Evolutionary conservation across 2,113 vertebrate genomes (phyloP).

Genomic region (Dissostichus mawsoni): DNA sequence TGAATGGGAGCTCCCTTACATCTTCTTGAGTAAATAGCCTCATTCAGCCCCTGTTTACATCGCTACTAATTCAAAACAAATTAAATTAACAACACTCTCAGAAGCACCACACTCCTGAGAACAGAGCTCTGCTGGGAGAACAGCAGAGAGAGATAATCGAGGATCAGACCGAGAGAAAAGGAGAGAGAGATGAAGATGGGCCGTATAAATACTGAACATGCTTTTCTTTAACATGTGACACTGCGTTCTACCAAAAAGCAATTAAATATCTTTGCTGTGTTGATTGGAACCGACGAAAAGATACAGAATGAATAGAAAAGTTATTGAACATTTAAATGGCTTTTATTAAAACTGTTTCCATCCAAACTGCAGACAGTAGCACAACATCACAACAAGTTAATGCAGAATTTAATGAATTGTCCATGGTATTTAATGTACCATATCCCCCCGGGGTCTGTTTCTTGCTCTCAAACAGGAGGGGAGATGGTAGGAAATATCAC

Average conservation of each 20-base stretch:
- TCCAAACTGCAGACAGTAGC: constrained; percentile 30
- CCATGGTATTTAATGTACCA: constrained; percentile 25
- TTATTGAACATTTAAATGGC: constrained; percentile 31
- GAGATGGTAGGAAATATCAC: constrained; percentile 20
- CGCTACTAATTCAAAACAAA: constrained; percentile 70
- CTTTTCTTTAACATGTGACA: constrained; percentile 49
- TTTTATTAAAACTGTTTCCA: constrained; percentile 34
- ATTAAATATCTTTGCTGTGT: constrained; percentile 56
- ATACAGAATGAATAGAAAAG: constrained; percentile 17
- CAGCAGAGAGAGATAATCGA: constrained; percentile 19
- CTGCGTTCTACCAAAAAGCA: constrained; percentile 66
- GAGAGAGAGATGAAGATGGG: constrained; percentile 6
- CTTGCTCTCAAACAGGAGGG: constrained; percentile 36
- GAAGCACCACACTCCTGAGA: constrained; percentile 49
- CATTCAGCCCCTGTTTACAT: constrained; percentile 57
- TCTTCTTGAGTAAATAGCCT: constrained; percentile 44
- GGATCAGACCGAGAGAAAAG: background rate
- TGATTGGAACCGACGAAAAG: constrained; percentile 51
- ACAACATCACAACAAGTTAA: constrained; percentile 5
- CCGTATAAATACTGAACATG: constrained; percentile 54
- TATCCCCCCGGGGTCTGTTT: background rate
- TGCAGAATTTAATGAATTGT: constrained; percentile 23
- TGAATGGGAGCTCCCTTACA: constrained; percentile 35
- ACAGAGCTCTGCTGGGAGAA: constrained; percentile 41
- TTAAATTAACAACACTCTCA: constrained; percentile 53